Evolutionary conservation across 1,140 invertebrate species (phyloP), one percentile per base, ranked within the genome.

Genomic region (Theocolax elegans): DNA sequence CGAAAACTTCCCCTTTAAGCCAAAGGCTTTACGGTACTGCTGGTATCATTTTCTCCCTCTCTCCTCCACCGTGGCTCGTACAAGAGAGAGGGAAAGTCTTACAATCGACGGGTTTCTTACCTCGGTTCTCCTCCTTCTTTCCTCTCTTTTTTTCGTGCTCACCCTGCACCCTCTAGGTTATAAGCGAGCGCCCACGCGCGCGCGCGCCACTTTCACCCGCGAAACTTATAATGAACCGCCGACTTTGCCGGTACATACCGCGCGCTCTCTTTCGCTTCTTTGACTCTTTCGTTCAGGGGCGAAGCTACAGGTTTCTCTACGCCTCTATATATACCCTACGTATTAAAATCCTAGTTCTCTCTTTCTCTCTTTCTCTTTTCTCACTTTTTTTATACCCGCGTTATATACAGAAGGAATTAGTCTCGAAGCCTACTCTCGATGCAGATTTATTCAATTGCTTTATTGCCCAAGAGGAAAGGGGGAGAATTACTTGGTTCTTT

Each of bases 1-100:
- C 75, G 74, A 82, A n/a, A 84, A 83, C 83, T 84, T 85, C 82
- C 82, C 83, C 83, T 85, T 86, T 84, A 86, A 85, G 82, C 76
- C 17, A 38, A 62, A 70, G 63, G 70, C 71, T 3, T 15, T 59
- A 69, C 48, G 48, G 21, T 13, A 68, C 60, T 40, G 54, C 71
- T 73, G 56, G 21, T 62, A 63, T 82, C 79, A 78, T 81, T 81
- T 80, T 81, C 75, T 74, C 27, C 74, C 75, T 27, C 23, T 59
- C 68, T 71, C 67, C 54, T 56, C 54, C 62, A 72, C n/a, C n/a
- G n/a, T n/a, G n/a, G n/a, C n/a, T n/a, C 48, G 48, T 7, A 19
- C 23, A 35, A 38, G 48, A 35, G 75, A 65, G 72, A 75, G 78
- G 77, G 78, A 78, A 79, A 80, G 81, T 81, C 80, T 82, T 79